Conservation (phyloP, 2,888 invertebrate species). For the Polyploca ridens region DNA sequence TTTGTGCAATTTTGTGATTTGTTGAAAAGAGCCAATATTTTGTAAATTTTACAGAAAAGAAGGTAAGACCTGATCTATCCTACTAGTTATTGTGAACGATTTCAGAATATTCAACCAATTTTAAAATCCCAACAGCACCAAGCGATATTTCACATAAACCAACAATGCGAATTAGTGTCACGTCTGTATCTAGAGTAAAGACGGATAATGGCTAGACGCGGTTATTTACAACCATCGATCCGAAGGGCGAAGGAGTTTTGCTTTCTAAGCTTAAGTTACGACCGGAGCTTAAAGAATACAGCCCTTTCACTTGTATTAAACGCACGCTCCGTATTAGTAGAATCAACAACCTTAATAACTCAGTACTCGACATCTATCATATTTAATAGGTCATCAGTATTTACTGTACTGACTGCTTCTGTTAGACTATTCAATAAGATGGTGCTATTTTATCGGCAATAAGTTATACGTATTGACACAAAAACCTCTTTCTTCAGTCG, state of each 20-base stretch:
- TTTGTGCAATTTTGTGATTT: background rate
- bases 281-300: conserved; percentile 22
- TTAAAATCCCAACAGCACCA: conserved; percentile 30
- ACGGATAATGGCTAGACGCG: conserved; percentile 61
- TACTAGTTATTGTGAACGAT: background rate
- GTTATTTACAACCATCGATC: conserved; percentile 60
- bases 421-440: background rate
- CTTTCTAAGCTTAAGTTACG: conserved; percentile 77
- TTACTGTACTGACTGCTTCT: background rate
- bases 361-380: background rate
- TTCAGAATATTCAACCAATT: conserved; percentile 12
- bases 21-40: too few relatives aligned
- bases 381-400: conserved; percentile 2
- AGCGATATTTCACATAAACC: conserved; percentile 50
- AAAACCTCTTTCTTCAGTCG: too few relatives aligned
- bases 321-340: background rate
- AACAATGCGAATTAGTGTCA: conserved; percentile 64
- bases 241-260: conserved; percentile 53
- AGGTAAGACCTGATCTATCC: too few relatives aligned
- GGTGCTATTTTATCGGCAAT: background rate
- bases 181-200: conserved; percentile 64
- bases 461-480: too few relatives aligned
- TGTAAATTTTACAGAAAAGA: background rate
- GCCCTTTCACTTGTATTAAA: conserved; percentile 13
- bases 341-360: background rate